These are phyloP conservation scores for Myiotriccus ornatus DNA, from an alignment of 2,797 vertebrate species.

Conservation along the genomic window DNA sequence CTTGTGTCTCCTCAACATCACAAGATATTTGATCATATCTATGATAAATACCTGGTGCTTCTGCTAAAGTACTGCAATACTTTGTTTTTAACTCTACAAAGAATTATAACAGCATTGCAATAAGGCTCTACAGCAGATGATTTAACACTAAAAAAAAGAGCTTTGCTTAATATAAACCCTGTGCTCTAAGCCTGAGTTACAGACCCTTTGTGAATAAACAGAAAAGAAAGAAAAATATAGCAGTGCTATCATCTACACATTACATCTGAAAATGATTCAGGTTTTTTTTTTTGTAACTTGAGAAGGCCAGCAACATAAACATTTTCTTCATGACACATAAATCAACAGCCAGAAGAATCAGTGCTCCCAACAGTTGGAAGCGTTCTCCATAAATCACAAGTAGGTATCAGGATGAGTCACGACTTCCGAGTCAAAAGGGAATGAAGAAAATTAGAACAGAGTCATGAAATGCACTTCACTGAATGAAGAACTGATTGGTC, in stretches of 20 bases:
- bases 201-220: conserved; percentile 47
- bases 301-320: conserved; percentile 58
- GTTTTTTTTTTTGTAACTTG: background rate
- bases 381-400: conserved; percentile 11
- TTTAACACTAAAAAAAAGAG: background rate
- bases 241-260: background rate
- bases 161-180: conserved; percentile 46
- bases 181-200: background rate
- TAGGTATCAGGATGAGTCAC: background rate
- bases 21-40: background rate
- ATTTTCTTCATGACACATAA: conserved; percentile 48
- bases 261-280: conserved; percentile 38
- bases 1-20: background rate
- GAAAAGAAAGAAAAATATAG: conserved; percentile 31
- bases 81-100: conserved; percentile 3
- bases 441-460: background rate
- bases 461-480: background rate
- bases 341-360: conserved; percentile 28
- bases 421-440: conserved; percentile 8
- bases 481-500: background rate
- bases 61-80: background rate
- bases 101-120: background rate
- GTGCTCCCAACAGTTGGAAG: background rate
- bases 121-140: conserved; percentile 24
- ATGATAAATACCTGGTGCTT: background rate